Base-by-base conservation (phyloP, 2,888 invertebrate genomes). In the Trisateles emortualis region DNA sequence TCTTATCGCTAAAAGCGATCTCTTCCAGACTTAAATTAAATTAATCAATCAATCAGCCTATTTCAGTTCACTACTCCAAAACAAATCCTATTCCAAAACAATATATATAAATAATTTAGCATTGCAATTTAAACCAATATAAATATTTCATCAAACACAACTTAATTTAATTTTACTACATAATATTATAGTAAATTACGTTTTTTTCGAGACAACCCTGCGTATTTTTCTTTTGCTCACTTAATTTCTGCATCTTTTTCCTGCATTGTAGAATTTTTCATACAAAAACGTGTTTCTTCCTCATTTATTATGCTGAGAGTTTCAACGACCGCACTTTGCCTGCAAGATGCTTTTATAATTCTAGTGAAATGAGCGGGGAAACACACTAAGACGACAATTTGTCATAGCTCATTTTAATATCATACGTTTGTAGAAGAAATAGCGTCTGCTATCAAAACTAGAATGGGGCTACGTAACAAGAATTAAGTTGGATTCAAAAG, bases 331-430 rank as follows among this genome's bases (percentile, higher is more conserved):
- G 40, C 58, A 61, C 51, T 64, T 65, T 44, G 52, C 53, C 49
- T 35, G 44, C 45, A 52, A 60, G 45, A 61, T 58, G 66, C 41
- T 64, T 61, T 61, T 65, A 52, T 58, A 61, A 64, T 68, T 46
- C 42, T 38, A 19, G 32, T 13, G 16, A 67, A 68, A 65, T 56
- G 47, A 68, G 41, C 43, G 26, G 3, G 11, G 41, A 48, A 64
- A 61, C 53, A 61, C 40, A 47, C 38, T 58, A 51, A 32, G 40
- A 55, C 43, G 38, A 47, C 51, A 49, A 68, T 61, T 58, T 60
- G 57, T 68, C 52, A 57, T 52, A 29, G 44, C 52, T 54, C 1
- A 17, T 54, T 53, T 64, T 52, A 56, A 50, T 64, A 52, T 26
- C 38, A 49, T 52, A 51, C 40, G 32, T 32, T 67, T 48, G 22